A percentile compares a stretch with the other conserved stretches of the same genome.
These are phyloP conservation scores for Pogonocherus hispidulus DNA, from an alignment of 2,888 invertebrate genomes.

Conservation along the genomic window DNA sequence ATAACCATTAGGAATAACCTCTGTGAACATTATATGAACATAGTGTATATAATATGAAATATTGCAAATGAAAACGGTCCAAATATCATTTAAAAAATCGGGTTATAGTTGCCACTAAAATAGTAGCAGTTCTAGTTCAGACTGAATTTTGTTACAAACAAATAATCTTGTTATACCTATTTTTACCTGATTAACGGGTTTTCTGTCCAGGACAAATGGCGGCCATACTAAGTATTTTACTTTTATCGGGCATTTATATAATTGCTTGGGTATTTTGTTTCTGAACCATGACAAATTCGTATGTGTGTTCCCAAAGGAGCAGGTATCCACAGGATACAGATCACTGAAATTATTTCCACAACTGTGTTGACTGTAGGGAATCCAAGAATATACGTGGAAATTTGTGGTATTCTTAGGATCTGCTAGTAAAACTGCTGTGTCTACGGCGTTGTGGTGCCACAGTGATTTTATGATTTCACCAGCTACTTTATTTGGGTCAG, in stretches of 20 bases:
- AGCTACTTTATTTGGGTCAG: conserved; percentile 41
- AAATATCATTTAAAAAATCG: too few relatives aligned
- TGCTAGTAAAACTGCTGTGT: conserved; percentile 55
- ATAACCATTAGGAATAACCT: too few relatives aligned
- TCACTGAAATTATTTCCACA: conserved; percentile 51
- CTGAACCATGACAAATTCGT: conserved; percentile 42
- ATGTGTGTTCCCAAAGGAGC: conserved; percentile 41
- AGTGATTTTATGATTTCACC: conserved; percentile 47
- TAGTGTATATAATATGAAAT: too few relatives aligned
- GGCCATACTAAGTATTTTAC: conserved; percentile 60
- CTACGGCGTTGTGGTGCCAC: conserved; percentile 49
- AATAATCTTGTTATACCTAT: too few relatives aligned
- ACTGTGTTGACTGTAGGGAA: conserved; percentile 54
- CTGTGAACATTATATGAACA: too few relatives aligned
- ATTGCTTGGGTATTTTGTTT: conserved; percentile 56
- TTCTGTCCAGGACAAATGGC: conserved; percentile 58
- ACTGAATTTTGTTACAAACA: too few relatives aligned
- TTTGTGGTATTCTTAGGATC: conserved; percentile 38
- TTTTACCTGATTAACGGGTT: conserved; percentile 3
- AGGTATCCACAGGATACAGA: conserved; percentile 51
- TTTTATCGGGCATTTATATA: conserved; percentile 60
- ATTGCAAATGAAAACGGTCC: too few relatives aligned
- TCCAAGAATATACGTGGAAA: conserved; percentile 57
- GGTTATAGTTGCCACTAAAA: too few relatives aligned
- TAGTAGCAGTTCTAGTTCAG: too few relatives aligned